Evolutionary conservation across 1,140 invertebrate genomes (phyloP), one percentile per base, ranked within the genome.

Genomic region (Mercenaria mercenaria): DNA sequence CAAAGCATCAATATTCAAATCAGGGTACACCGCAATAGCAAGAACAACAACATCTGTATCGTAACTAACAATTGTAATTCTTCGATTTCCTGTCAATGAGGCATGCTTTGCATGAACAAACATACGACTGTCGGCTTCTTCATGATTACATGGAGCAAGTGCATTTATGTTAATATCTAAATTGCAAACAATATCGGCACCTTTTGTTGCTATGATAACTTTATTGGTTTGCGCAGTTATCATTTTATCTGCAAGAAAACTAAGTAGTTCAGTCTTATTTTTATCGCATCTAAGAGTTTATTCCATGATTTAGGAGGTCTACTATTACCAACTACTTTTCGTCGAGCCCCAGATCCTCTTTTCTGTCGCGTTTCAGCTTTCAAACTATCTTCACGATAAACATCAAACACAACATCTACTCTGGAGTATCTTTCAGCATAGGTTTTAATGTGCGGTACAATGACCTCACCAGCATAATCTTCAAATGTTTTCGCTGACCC

Each of bases 401-500:
- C 77, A 83, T 92, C 80, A 37, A 52, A 90, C 15, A 90, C 83
- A 76, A 81, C 81, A 77, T 93, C 91, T 61, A 84, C 56, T 79
- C 88, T 82, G 79, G 97, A 97, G 10, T 95, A 47, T 29, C 20
- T 41, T 84, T 87, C 76, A 20, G 77, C 56, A 88, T 91, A 83
- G 47, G 34, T 77, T 79, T 10, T 18, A 41, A 43, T 80, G 34
- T 90, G 86, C 80, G 43, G 34, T 77, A 69, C 39, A 72, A 92
- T 83, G 29, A 82, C 64, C 26, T 80, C 10, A 20, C 67, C 39
- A 13, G 88, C 64, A 87, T 93, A 92, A 39, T 90, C 89, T 29
- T 86, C 50, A 80, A 92, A 91, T 59, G 92, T 91, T 84, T 67
- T 64, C 23, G 18, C 15, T 43, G n/a, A n/a, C 18, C 39, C 26